These are phyloP conservation scores for Ophion ventricosus DNA, from an alignment of 2,888 invertebrate species.

Conservation along the genomic window DNA sequence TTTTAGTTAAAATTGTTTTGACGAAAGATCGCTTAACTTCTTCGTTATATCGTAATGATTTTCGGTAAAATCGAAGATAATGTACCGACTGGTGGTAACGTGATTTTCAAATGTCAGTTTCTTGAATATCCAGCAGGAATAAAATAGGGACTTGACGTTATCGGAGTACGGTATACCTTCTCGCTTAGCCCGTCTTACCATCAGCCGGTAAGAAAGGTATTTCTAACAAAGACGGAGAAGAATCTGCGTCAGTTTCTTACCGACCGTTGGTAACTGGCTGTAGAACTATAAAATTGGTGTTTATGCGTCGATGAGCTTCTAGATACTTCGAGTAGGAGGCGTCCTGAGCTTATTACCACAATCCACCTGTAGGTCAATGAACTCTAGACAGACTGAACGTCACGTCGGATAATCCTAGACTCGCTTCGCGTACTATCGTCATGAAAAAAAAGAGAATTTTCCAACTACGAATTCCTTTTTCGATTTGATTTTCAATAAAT, in stretches of 20 bases:
- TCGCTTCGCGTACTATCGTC: not conserved
- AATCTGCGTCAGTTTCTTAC: not conserved
- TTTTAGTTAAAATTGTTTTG: not conserved
- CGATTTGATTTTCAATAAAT: not conserved
- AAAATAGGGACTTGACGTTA: not conserved
- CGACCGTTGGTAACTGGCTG: not conserved
- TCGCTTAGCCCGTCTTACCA: not conserved
- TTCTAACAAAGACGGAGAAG: too few relatives aligned
- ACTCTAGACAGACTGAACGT: constrained; percentile 40
- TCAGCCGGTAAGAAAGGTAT: not conserved
- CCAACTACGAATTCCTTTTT: constrained; percentile 22
- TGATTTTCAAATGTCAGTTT: not conserved
- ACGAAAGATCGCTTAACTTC: not conserved
- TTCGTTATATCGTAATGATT: not conserved
- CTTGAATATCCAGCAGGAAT: not conserved
- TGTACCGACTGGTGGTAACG: not conserved
- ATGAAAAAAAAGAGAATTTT: constrained; percentile 24
- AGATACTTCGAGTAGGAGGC: constrained; percentile 17
- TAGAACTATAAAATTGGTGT: not conserved
- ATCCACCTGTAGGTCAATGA: constrained; percentile 46
- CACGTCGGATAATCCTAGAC: constrained; percentile 41
- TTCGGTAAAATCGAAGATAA: not conserved
- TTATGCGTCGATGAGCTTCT: not conserved
- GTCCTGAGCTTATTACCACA: constrained; percentile 10
- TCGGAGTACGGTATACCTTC: not conserved